Base-by-base conservation (phyloP, 2,113 vertebrate genomes). In the Mormyrus iriodes region DNA sequence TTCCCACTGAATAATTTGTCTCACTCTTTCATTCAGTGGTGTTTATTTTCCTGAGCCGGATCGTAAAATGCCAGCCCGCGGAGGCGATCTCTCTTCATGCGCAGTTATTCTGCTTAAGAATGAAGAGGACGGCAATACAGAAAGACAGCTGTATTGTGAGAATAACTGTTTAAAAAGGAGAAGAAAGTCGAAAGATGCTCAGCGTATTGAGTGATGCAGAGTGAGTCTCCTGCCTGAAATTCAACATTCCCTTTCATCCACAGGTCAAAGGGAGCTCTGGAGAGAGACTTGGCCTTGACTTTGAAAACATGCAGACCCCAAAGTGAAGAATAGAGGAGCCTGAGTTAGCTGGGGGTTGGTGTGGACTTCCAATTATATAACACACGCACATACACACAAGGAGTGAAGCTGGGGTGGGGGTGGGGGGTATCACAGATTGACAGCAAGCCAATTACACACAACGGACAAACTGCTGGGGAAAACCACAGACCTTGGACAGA, bases 241-340 rank as follows among this genome's bases (percentile, higher is more conserved):
- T 88, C 91, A 17, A 46, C 91, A 95, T 95, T 95, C 94, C 88
- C 90, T 95, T 95, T 95, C 94, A 95, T 95, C 90, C 51, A 19
- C 82, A 86, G 93, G 94, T 94, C 93, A 93, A 93, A 95, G 90
- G 90, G 19, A 52, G 88, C 91, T 92, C 91, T 92, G n/a, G 3
- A 17, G 92, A 94, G 92, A 91, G 92, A 85, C 83, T 90, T 89
- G 76, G 24, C 90, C 90, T 90, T 69, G 90, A 89, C 92, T 92
- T 92, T 91, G 91, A 91, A 88, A 88, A 92, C 31, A 87, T 12
- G 39, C 31, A 87, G 52, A 55, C 31, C 24, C 84, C 48, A 48
- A 52, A 90, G 93, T 87, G 91, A 44, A 84, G 91, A 94, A 92
- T 93, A 88, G 31, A 3, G 87, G 79, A 6, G 49, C 39, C 4